Evolutionary conservation across 2,797 vertebrate species (phyloP), one percentile per base, ranked within the genome.

Genomic region (Acanthornis magna): DNA sequence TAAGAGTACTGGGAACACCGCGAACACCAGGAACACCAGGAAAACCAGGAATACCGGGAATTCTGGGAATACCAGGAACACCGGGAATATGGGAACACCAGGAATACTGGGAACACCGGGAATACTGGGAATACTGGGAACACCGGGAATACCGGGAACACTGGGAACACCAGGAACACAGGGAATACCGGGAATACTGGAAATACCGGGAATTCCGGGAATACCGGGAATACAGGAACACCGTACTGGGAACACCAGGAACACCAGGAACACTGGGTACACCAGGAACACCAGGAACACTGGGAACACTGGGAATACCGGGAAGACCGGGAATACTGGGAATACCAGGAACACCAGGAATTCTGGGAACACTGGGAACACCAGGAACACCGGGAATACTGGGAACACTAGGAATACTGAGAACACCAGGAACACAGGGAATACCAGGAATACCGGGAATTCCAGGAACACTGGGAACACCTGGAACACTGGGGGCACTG

Each of bases 341-440:
- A 43, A 7, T 18, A 21, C 17, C 1, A 9, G 47, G 17, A 30
- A 5, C 2, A 51, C 6, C 1, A 13, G 40, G 40, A 40, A 40
- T 12, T 11, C 40, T 12, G 12, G 29, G 40, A 32, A 11, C 7
- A 22, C 43, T 1, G 14, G 45, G 29, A 43, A 26, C 2, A 11
- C 13, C 4, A 0, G 67, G 67, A 43, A 8, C 17, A n/a, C 3
- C 5, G 1, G 50, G 16, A 43, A 3, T 26, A 42, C 6, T 1
- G 17, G 8, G n/a, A 11, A 12, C 11, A 32, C 16, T 1, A 8
- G 67, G 67, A 43, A 3, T 16, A 29, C 16, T 4, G 38, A 11
- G 50, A 51, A 6, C 6, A 19, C 9, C 17, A 10, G 32, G 32
- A n/a, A 2, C 21, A 55, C 20, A 2, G 14, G 25, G 48, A 50